Evolutionary conservation across 2,113 vertebrate species (phyloP).

Genomic region (Channa maculata): DNA sequence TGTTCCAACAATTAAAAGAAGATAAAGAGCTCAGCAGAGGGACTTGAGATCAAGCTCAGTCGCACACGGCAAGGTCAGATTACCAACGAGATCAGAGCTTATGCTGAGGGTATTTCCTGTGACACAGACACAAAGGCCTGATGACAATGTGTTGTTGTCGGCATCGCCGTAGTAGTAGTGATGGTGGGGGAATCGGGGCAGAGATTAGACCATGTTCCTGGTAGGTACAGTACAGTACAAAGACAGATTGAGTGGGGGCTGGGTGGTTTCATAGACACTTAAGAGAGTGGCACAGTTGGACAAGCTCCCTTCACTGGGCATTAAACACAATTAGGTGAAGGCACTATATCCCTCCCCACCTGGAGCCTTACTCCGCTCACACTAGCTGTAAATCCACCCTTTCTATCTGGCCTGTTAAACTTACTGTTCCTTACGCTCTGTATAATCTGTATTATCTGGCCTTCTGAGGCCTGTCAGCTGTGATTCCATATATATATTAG

Average conservation of each 20-base stretch:
- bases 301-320: slow-evolving; percentile 57
- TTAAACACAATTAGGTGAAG: slow-evolving; percentile 74
- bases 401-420: slow-evolving; percentile 52
- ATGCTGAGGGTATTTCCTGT: slow-evolving; percentile 27
- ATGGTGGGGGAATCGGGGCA: slow-evolving; percentile 17
- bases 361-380: slow-evolving; percentile 46
- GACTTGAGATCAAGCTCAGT: slow-evolving; percentile 28
- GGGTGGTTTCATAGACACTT: slow-evolving; percentile 57
- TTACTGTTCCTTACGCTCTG: slow-evolving; percentile 20
- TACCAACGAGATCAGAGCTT: slow-evolving; percentile 38
- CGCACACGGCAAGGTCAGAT: slow-evolving; percentile 42
- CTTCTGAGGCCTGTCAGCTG: slow-evolving; percentile 10
- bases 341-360: slow-evolving; percentile 58
- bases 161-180: slow-evolving; percentile 17
- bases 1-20: slow-evolving; percentile 51
- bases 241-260: slow-evolving; percentile 41
- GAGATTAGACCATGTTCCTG: slow-evolving; percentile 56
- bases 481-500: slow-evolving; percentile 26
- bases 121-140: slow-evolving; percentile 19
- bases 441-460: slow-evolving; percentile 42
- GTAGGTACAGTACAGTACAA: slow-evolving; percentile 34
- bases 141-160: slow-evolving; percentile 6
- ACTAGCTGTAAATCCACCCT: slow-evolving; percentile 57
- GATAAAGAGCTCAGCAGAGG: slow-evolving; percentile 60
- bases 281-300: slow-evolving; percentile 65